Evolutionary conservation across 2,113 vertebrate species (phyloP).

Genomic region (Haemorhous mexicanus): DNA sequence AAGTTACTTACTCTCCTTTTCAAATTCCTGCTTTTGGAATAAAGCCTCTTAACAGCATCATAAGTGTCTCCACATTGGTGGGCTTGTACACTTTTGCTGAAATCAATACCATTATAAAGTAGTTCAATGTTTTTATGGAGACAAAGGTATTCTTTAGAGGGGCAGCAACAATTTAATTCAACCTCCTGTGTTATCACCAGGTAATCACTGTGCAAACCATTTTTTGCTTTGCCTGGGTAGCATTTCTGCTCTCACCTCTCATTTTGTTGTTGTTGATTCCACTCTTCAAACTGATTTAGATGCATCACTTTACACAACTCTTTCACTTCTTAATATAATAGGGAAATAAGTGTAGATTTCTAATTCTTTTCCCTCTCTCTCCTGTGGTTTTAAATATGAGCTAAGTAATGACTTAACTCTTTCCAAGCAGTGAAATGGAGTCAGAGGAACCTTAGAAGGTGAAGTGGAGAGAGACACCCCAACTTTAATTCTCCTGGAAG

Average conservation of each 20-base stretch:
- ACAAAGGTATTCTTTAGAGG: neutral
- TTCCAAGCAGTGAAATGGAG: neutral
- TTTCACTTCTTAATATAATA: neutral
- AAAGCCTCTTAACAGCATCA: neutral
- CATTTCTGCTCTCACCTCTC: neutral
- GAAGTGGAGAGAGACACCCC: neutral
- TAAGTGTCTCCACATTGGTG: neutral
- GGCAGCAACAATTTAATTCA: neutral
- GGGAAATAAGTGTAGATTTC: neutral
- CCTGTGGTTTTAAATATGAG: neutral
- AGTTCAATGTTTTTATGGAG: neutral
- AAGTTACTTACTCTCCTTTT: neutral
- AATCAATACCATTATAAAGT: conserved; percentile 13
- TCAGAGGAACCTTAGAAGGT: neutral
- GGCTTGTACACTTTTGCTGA: neutral
- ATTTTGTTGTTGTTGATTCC: neutral
- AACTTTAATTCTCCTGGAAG: neutral
- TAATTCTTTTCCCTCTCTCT: neutral
- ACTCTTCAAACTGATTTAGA: neutral
- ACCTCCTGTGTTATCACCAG: neutral
- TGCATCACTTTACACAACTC: neutral
- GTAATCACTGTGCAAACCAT: neutral
- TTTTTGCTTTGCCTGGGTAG: neutral
- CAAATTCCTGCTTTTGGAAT: neutral
- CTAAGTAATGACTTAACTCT: neutral